These are phyloP conservation scores for Phalanger gymnotis DNA, from an alignment of 2,797 vertebrate genomes.

Conservation along the genomic window DNA sequence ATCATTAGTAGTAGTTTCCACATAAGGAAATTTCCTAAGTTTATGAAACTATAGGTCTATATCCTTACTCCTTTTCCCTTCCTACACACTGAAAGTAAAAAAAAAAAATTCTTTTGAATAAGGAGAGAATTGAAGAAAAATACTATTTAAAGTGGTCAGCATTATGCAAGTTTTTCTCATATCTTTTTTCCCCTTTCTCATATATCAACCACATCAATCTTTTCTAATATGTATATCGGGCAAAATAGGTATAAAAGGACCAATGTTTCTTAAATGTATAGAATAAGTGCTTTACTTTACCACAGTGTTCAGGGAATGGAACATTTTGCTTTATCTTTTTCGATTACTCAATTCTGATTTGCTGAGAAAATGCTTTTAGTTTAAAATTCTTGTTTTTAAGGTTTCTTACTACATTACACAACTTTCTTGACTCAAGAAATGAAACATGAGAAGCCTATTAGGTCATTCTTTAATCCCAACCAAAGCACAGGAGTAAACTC, in stretches of 20 bases:
- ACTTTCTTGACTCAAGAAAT: background rate
- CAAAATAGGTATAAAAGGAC: background rate
- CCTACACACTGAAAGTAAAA: background rate
- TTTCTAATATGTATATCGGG: background rate
- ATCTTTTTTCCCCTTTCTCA: background rate
- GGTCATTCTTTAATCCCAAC: background rate
- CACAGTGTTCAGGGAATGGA: background rate
- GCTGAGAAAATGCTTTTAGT: background rate
- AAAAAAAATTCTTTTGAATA: background rate
- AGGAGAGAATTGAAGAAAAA: background rate
- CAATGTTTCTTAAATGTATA: background rate
- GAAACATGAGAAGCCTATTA: background rate
- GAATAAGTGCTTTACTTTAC: background rate
- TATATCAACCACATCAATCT: background rate
- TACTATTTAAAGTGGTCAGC: background rate
- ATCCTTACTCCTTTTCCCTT: background rate
- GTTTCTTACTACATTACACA: background rate
- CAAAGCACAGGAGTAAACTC: background rate
- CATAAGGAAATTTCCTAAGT: background rate
- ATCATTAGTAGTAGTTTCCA: background rate
- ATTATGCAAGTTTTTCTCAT: background rate
- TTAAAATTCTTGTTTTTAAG: background rate
- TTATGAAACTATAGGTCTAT: background rate
- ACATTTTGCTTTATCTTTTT: background rate
- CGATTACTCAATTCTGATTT: background rate